These are phyloP conservation scores for Drosophila neotestacea DNA, from an alignment of 2,888 invertebrate genomes.

Conservation along the genomic window DNA sequence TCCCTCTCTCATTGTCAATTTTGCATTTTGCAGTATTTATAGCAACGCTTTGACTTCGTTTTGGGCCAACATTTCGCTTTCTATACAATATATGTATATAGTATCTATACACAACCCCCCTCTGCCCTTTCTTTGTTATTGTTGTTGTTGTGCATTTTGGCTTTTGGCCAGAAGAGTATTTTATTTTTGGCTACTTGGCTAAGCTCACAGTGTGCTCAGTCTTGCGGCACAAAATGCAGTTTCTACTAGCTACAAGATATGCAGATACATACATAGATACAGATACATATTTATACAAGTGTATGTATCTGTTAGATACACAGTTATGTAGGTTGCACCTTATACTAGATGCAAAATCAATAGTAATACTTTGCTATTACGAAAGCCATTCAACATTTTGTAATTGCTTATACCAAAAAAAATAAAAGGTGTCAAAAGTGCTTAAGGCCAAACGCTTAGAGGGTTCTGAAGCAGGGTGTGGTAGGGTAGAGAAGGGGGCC, in stretches of 20 bases:
- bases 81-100: conserved; percentile 24
- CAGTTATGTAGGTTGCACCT: conserved; percentile 16
- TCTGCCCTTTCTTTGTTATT: background rate
- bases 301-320: conserved; percentile 25
- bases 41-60: conserved; percentile 55
- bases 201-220: conserved; percentile 57
- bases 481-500: background rate
- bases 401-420: conserved; percentile 3
- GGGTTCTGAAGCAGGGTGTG: too few species aligned
- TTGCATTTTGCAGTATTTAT: conserved; percentile 67
- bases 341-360: conserved; percentile 20
- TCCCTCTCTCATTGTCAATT: conserved; percentile 55
- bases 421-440: conserved; percentile 20
- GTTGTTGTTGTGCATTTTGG: conserved; percentile 68
- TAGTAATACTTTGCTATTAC: conserved; percentile 9
- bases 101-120: background rate
- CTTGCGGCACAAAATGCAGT: conserved; percentile 9
- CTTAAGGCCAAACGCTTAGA: background rate
- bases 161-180: conserved; percentile 63
- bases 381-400: conserved; percentile 10
- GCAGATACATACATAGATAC: conserved; percentile 23
- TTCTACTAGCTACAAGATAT: conserved; percentile 40
- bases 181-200: conserved; percentile 79
- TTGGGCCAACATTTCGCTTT: conserved; percentile 65
- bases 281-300: conserved; percentile 24